Evolutionary conservation across 1,140 invertebrate genomes (phyloP), one percentile per base, ranked within the genome.

Genomic region (Vanessa atalanta): DNA sequence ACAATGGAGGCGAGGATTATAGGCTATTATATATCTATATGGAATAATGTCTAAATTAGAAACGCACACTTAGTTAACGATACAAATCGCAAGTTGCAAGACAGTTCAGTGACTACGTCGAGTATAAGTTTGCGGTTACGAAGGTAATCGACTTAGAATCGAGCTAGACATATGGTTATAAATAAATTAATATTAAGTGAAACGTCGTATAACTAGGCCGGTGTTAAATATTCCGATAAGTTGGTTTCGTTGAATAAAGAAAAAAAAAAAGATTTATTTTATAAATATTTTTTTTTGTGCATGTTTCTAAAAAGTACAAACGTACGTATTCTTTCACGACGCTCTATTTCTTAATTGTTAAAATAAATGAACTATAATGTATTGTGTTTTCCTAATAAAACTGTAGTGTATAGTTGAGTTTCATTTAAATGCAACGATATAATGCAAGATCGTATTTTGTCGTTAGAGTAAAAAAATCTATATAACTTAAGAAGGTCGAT

Each of bases 381-480:
- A 91, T 87, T 90, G 89, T 90, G 89, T 91, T 91, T 90, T 90
- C 86, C 84, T 91, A 90, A 91, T 91, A 90, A 89, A 83, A 88
- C 76, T 81, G 89, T 91, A 91, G 89, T 84, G 80, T 87, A 89
- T n/a, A 83, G 76, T 82, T 84, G 83, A 20, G 71, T 91, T 87
- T 91, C 75, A 87, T 85, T 88, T 83, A 26, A 9, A 23, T 51
- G 15, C 20, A 12, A 8, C 11, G 11, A 9, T 15, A 15, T 51
- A 15, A n/a, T 51, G 48, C 48, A 51, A 51, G 7, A 9, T 43
- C 37, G 8, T 43, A 43, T 43, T 43, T 43, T 43, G 8, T 9
- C 9, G 9, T 37, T 37, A 7, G 37, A 43, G 1, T 43, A 9
- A 43, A 9, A 3, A 9, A 5, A 1, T 43, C 7, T 43, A 9